Base-by-base conservation (phyloP, 35 echinoderm and acorn worm genomes). In the Acanthaster planci region DNA sequence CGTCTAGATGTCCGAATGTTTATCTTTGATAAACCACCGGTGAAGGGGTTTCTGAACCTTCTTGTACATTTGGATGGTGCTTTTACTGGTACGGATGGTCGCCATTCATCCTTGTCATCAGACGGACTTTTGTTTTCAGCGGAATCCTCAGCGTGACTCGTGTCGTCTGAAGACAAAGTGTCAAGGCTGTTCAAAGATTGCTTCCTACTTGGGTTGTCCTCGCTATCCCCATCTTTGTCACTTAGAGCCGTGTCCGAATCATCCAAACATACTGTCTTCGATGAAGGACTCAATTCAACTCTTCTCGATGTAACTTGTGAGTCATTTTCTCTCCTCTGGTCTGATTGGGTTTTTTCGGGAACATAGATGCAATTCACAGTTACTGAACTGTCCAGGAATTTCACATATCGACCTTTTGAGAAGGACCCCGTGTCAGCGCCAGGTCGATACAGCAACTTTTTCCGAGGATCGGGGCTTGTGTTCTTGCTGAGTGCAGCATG, bases 331-430 rank as follows among this genome's bases (percentile, higher is more conserved):
- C 12, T 47, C 12, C 42, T 47, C 42, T 47, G 4, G 42, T 12
- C 12, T 12, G 42, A 47, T 6, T 47, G 15, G 3, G 8, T 19
- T 35, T 19, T 34, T 34, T 72, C 30, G 15, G 64, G 64, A 26
- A 72, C 7, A 34, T 72, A 72, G 10, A 72, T 72, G 23, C 64
- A 72, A 26, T 72, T 72, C 21, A 72, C 64, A 29, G 64, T 72
- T 27, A 72, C 64, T 26, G 64, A 72, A 23, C 64, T 72, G 64
- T 72, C 64, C 22, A 72, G 64, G 34, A 72, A 72, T 34, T 72
- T 72, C 19, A 35, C 64, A 29, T 72, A 72, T 2, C 64, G 26
- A 72, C 64, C 34, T 72, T 23, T 72, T 59, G 56, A 26, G 19
- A 59, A 59, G 8, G n/a, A n/a, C n/a, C n/a, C n/a, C n/a, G n/a